Evolutionary conservation across 2,797 vertebrate genomes (phyloP).

Genomic region (Epinephelus coioides): DNA sequence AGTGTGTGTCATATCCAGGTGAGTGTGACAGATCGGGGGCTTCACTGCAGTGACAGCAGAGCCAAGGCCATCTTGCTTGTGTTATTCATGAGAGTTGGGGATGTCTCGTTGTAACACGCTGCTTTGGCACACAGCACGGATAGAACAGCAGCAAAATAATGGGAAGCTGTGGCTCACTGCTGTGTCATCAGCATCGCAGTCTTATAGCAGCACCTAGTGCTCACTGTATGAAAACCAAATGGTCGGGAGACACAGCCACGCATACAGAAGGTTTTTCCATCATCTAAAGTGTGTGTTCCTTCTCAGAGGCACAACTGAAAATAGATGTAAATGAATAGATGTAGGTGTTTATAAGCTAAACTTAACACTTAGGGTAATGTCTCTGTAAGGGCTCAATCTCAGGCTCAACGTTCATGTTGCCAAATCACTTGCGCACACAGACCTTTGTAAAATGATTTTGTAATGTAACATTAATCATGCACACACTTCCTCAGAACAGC

Average conservation of each 20-base stretch:
- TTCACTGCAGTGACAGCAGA: conserved; percentile 62
- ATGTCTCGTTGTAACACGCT: conserved; percentile 53
- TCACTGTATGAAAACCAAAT: conserved; percentile 42
- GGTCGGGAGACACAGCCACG: background rate
- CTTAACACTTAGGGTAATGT: no score
- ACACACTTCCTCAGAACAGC: no score
- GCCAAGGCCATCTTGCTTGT: conserved; percentile 66
- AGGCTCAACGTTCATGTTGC: no score
- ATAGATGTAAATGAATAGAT: background rate
- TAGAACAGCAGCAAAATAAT: conserved; percentile 60
- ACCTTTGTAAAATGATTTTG: no score
- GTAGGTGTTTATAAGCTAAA: no score
- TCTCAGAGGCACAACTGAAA: background rate
- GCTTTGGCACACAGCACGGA: conserved; percentile 53
- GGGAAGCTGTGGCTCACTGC: conserved; percentile 42
- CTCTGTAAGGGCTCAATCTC: no score
- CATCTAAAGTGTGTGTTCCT: background rate
- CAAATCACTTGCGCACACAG: no score
- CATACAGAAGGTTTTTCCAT: background rate
- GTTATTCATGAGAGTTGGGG: conserved; percentile 75
- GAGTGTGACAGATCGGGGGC: conserved; percentile 76
- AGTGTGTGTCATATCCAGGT: conserved; percentile 72
- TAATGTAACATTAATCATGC: no score
- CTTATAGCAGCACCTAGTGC: conserved; percentile 74
- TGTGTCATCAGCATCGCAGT: conserved; percentile 50